Base-by-base conservation (phyloP, 2,797 vertebrate genomes). In the Danio aesculapii region DNA sequence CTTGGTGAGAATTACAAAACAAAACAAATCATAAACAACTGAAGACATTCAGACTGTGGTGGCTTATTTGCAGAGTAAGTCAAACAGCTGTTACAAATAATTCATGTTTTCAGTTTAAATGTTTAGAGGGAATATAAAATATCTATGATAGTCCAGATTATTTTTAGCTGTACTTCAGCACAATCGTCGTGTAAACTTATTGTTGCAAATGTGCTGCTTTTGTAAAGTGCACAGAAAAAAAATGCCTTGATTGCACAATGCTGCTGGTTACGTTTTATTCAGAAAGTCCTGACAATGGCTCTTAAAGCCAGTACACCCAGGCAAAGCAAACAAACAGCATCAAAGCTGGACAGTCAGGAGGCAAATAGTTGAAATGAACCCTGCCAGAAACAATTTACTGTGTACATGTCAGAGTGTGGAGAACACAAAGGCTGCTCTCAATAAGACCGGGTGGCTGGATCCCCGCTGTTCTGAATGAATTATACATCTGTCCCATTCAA, bases 301-400 rank as follows among this genome's bases (percentile, higher is more conserved):
- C 88, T 85, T 90, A 90, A 87, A 89, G 90, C 88, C 89, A 90
- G 61, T 89, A 86, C 84, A 79, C 70, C 41, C 61, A 50, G 90
- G 91, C 92, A 91, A 86, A 53, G 86, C 90, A 94, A 93, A 93
- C 91, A 93, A 90, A 89, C 90, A 89, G 79, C 43, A 88, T 90
- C 53, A 90, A 92, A 90, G 88, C 88, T 87, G 91, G 90, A 91
- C 89, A 91, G 87, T 91, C 90, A 89, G 90, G 82, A 85, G 84
- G 17, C 90, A 88, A 84, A 90, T 91, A 86, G 77, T 89, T 88
- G 87, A 91, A 92, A 91, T 89, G 90, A 88, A 89, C 77, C 89
- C 85, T 57, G 86, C 88, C 87, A 62, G 86, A 89, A 89, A 88
- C 88, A 58, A 84, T 89, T 90, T 90, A 91, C 90, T 87, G 85